Evolutionary conservation across 1,140 invertebrate species (phyloP).

Genomic region (Danaus plexippus): DNA sequence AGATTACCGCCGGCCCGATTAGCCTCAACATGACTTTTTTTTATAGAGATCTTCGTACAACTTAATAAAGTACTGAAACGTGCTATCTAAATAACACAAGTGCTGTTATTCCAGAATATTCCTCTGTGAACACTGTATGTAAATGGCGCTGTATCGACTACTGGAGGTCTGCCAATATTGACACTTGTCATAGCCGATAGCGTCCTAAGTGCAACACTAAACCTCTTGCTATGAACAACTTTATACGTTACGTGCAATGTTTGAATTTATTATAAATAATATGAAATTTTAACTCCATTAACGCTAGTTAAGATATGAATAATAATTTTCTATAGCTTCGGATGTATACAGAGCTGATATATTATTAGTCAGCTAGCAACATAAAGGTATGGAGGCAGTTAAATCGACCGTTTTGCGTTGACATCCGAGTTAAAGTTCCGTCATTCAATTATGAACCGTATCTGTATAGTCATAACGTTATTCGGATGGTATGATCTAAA

Average conservation of each 20-base stretch:
- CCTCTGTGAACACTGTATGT: constrained; percentile 29
- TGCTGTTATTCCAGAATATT: background rate
- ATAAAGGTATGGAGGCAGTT: constrained; percentile 2
- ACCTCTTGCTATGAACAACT: too few species aligned
- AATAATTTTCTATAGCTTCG: too few species aligned
- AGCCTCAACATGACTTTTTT: too few species aligned
- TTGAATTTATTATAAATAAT: too few species aligned
- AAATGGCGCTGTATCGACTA: constrained; percentile 35
- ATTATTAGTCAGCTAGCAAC: constrained; percentile 6
- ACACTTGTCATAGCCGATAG: constrained; percentile 25
- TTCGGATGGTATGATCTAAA: background rate
- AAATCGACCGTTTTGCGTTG: constrained; percentile 9
- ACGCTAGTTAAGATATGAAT: too few species aligned
- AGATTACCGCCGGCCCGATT: too few species aligned
- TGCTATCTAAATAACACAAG: too few species aligned
- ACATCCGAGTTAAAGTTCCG: background rate
- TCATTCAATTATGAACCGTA: background rate
- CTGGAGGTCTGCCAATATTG: constrained; percentile 54
- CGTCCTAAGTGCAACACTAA: background rate
- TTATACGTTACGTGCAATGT: too few species aligned
- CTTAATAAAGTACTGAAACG: too few species aligned
- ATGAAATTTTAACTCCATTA: too few species aligned
- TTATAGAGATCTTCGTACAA: too few species aligned
- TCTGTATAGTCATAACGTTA: constrained; percentile 1
- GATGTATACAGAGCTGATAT: constrained; percentile 4